Conservation (phyloP, 2,797 vertebrate genomes). For the Esox masquinongy region DNA sequence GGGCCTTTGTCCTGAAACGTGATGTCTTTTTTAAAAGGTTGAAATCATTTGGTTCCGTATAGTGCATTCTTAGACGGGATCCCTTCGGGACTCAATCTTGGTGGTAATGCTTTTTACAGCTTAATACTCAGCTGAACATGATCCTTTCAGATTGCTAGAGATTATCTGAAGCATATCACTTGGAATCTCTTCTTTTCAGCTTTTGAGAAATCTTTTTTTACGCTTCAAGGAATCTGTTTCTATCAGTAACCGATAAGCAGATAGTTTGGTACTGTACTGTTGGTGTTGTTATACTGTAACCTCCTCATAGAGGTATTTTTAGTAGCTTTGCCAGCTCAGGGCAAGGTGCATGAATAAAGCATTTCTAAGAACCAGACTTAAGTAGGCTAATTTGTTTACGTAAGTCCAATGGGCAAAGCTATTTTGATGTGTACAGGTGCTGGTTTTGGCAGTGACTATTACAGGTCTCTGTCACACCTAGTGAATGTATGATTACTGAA, state of each 20-base stretch:
- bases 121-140: conserved; percentile 5
- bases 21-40: not conserved
- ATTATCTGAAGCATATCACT: not conserved
- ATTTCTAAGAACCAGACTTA: conserved; percentile 59
- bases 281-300: not conserved
- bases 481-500: conserved; percentile 15
- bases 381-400: conserved; percentile 18
- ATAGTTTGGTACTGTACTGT: not conserved
- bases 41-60: not conserved
- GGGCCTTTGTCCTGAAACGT: not conserved
- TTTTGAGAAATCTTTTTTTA: not conserved
- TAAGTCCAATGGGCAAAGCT: conserved; percentile 26
- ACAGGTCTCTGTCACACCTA: conserved; percentile 22
- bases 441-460: conserved; percentile 22
- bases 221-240: not conserved
- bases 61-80: not conserved
- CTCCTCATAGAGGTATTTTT: not conserved
- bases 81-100: not conserved
- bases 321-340: not conserved
- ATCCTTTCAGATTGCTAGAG: conserved; percentile 3
- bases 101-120: conserved; percentile 2
- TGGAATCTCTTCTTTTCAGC: not conserved
- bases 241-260: not conserved
- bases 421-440: conserved; percentile 35
- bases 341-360: conserved; percentile 21